Evolutionary conservation across 2,113 vertebrate genomes (phyloP).

Genomic region (Sapayoa aenigma): DNA sequence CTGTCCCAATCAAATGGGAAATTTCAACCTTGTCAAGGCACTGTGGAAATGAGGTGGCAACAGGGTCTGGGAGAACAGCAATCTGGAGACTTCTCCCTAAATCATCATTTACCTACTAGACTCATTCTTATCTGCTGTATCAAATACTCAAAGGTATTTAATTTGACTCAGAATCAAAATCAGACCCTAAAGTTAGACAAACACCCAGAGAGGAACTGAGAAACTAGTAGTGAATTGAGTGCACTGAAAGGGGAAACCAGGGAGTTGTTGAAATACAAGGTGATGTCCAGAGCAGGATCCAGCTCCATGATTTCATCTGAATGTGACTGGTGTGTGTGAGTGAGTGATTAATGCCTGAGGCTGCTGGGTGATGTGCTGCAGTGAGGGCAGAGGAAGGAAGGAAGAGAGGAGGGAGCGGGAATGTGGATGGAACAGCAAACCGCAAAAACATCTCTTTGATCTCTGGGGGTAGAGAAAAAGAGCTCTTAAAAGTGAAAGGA

Average conservation of each 20-base stretch:
- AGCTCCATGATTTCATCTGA: not conserved
- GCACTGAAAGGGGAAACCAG: not conserved
- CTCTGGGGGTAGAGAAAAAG: conserved; percentile 27
- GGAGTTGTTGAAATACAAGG: not conserved
- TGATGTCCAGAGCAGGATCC: not conserved
- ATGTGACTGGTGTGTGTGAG: not conserved
- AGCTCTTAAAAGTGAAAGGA: not conserved
- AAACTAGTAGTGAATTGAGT: not conserved
- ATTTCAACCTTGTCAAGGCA: not conserved
- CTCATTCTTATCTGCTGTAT: not conserved
- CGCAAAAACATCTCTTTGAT: conserved; percentile 53
- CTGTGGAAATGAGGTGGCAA: not conserved
- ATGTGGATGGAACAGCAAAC: conserved; percentile 20
- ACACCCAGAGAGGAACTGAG: not conserved
- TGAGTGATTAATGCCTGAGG: conserved; percentile 25
- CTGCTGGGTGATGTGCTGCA: not conserved
- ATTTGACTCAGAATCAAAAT: not conserved
- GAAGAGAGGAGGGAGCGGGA: not conserved
- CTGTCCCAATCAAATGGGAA: not conserved
- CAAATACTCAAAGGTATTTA: not conserved
- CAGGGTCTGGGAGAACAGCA: not conserved
- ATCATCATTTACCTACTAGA: not conserved
- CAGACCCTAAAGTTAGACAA: not conserved
- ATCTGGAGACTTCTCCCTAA: not conserved
- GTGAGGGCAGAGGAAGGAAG: conserved; percentile 29